A percentile compares a stretch with the other conserved stretches of the same genome.
Evolutionary conservation across 2,888 invertebrate species (phyloP).

Genomic region (Watsonalla binaria): DNA sequence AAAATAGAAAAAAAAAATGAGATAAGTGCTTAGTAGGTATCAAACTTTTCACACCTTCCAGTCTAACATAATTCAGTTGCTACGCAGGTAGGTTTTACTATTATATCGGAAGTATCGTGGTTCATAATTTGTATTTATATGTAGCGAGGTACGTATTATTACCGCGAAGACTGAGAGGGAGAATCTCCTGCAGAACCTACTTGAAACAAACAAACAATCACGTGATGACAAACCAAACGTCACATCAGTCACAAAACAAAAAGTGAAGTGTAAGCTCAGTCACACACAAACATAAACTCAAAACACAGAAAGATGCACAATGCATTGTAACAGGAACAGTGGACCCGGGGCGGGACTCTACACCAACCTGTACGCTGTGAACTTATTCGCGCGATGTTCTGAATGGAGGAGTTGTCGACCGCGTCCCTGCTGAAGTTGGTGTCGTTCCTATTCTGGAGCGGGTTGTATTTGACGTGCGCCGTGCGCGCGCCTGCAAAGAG

Average conservation of each 20-base stretch:
- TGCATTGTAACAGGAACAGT: background rate
- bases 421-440: conserved; percentile 42
- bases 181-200: background rate
- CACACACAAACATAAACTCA: background rate
- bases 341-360: background rate
- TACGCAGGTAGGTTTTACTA: no score
- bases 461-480: conserved; percentile 40
- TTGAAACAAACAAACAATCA: background rate
- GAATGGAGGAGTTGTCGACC: conserved; percentile 49
- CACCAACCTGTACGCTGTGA: background rate
- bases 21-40: no score
- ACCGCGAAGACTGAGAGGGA: background rate
- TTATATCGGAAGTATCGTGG: no score
- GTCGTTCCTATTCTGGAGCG: conserved; percentile 59
- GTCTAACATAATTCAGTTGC: no score
- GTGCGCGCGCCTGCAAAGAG: conserved; percentile 22
- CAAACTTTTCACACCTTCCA: no score
- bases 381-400: conserved; percentile 4
- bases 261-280: background rate
- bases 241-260: background rate
- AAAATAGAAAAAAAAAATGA: no score
- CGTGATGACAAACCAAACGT: background rate
- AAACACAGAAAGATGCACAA: background rate
- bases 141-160: background rate
- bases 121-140: no score